These are phyloP conservation scores for Xenopus borealis DNA, from an alignment of 2,113 vertebrate species.

Conservation along the genomic window DNA sequence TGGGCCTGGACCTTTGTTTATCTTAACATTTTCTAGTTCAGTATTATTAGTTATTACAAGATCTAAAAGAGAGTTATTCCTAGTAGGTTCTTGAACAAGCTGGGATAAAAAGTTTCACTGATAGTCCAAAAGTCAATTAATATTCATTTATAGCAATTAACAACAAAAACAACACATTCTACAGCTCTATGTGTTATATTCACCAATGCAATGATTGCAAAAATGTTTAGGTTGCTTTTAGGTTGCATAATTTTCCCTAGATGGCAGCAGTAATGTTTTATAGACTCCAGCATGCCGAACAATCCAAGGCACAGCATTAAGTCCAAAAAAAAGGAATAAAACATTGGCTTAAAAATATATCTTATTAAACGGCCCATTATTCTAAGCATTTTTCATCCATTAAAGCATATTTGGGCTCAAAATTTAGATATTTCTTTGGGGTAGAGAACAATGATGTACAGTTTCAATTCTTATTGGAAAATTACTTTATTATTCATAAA, in stretches of 20 bases:
- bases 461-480: not conserved
- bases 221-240: not conserved
- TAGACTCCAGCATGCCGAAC: not conserved
- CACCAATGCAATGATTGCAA: not conserved
- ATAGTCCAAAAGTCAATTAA: too few species aligned
- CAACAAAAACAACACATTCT: too few species aligned
- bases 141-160: too few species aligned
- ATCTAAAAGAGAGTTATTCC: too few species aligned
- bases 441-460: not conserved
- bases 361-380: not conserved
- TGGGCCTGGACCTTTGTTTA: too few species aligned
- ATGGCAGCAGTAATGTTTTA: not conserved
- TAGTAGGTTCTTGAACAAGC: too few species aligned
- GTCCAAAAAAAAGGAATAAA: not conserved
- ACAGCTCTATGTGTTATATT: not conserved
- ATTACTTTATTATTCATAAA: not conserved
- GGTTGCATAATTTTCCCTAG: not conserved
- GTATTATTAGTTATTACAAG: too few species aligned
- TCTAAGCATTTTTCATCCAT: not conserved
- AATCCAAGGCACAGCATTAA: not conserved
- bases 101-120: too few species aligned
- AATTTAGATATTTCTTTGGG: not conserved
- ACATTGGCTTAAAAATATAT: not conserved
- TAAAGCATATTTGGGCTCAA: not conserved
- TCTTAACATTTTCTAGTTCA: too few species aligned